Evolutionary conservation across 2,113 vertebrate species (phyloP), one percentile per base, ranked within the genome.

Genomic region (Bufo bufo): DNA sequence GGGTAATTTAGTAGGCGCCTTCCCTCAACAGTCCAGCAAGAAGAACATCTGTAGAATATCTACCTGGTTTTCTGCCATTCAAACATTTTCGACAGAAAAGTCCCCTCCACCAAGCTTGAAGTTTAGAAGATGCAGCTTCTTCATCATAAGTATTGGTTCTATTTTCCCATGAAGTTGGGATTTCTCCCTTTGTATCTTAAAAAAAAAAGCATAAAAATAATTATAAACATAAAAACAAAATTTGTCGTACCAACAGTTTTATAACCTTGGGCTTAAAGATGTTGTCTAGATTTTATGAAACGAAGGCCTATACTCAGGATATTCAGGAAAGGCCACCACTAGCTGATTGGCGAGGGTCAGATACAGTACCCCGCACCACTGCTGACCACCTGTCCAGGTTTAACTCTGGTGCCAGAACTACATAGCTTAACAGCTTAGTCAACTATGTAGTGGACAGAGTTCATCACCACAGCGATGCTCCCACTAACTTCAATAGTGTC

Each of bases 91-190:
- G 92, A 72, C 93, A 85, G 19, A 92, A 93, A 10, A 85, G 49
- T 6, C 93, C 92, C 92, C 90, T 94, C 92, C 95, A 94, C 66
- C 85, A 17, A 8, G 92, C 90, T 91, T 97, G 96, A 74, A 97
- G 90, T 90, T 91, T 87, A 13, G 90, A 90, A 83, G 90, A 94
- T 86, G 95, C 94, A 84, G 88, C 87, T 66, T 58, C 91, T 92
- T 96, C 96, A 82, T 91, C 79, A 52, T 90, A 84, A 85, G 95
- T 94, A 8, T 94, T 81, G 69, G 87, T 90, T 88, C 2, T 94
- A 89, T 91, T 91, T 50, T 89, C 92, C 93, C 94, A 95, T 0
- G 50, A 85, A 84, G 90, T 90, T 56, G 90, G 86, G n/a, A 80
- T 23, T 52, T 93, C 86, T 85, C 86, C 6, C 91, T 87, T 89